These are phyloP conservation scores for Oceanodroma tethys DNA, from an alignment of 2,113 vertebrate species.

Conservation along the genomic window DNA sequence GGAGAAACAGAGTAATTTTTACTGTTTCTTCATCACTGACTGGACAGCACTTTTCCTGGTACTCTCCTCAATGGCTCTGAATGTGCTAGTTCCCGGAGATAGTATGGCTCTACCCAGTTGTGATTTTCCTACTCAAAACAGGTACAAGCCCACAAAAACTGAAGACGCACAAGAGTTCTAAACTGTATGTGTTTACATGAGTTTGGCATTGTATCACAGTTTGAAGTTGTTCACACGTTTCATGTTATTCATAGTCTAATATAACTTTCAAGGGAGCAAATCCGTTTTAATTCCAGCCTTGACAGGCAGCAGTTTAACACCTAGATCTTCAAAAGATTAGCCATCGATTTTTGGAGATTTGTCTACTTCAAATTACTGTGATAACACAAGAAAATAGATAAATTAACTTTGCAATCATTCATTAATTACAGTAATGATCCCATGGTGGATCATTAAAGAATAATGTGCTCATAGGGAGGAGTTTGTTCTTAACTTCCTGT, in stretches of 20 bases:
- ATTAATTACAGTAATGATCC: not conserved
- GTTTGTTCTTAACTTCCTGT: not conserved
- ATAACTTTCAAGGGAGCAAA: not conserved
- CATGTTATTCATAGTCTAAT: not conserved
- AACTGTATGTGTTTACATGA: not conserved
- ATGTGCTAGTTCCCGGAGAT: not conserved
- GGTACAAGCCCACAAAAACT: not conserved
- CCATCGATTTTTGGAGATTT: not conserved
- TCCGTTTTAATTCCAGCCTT: not conserved
- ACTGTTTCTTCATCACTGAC: not conserved
- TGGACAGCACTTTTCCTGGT: not conserved
- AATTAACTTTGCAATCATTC: not conserved
- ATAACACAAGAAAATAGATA: not conserved
- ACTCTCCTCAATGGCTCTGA: not conserved
- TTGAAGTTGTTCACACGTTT: not conserved
- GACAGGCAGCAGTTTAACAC: not conserved
- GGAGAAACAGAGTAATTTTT: not conserved
- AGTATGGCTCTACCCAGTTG: not conserved
- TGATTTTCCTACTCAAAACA: not conserved
- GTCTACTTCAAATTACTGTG: not conserved
- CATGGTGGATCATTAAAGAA: not conserved
- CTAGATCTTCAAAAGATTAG: not conserved
- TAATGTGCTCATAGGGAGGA: not conserved
- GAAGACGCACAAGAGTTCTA: not conserved
- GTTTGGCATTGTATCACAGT: not conserved